Base-by-base conservation (phyloP, 2,888 invertebrate genomes). In the Imbricaverruca yamaguchii region DNA sequence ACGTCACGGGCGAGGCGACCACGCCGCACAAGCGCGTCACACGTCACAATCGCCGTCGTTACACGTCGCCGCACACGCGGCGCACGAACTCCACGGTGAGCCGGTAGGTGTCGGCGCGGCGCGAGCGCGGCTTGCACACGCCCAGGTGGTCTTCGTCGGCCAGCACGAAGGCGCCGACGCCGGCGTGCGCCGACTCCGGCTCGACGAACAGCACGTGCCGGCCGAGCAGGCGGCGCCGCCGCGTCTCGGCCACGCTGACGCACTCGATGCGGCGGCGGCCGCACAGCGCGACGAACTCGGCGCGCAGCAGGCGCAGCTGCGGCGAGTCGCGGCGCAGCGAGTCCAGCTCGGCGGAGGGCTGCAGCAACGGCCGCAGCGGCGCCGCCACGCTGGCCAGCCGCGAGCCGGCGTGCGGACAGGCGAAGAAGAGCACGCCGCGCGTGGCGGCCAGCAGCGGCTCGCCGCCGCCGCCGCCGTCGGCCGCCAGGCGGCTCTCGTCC, bases 331-430 rank as follows among this genome's bases (percentile, higher is more conserved):
- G 56, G 0, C 57, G n/a, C 18, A 78, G 78, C 11, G 55, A 1
- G 55, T 57, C n/a, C n/a, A 78, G 56, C 78, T 83, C 82, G 15
- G n/a, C 18, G 21, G 82, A 81, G 15, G 83, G 83, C 25, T 63
- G 61, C 15, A 83, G 78, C 53, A 83, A n/a, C 11, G 59, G 77
- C 8, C 57, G 57, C 13, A 83, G 81, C 15, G 80, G 21, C 18
- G 81, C 74, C 57, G 79, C 69, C 39, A 59, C 67, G 10, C 81
- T 67, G 8, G 83, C 84, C 57, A 83, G 59, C 6, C 82, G 81
- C 4, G 83, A 74, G 23, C 84, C 84, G 39, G 80, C 78, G 81
- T 84, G 84, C 21, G 84, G 84, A 15, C 82, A 82, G 57, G 83
- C 81, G 59, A 82, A 77, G 80, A 84, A 84, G 25, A 84, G 77